A percentile compares a stretch with the other conserved stretches of the same genome.
Conservation (phyloP, 2,888 invertebrate species). For the Cryptus viduatorius region DNA sequence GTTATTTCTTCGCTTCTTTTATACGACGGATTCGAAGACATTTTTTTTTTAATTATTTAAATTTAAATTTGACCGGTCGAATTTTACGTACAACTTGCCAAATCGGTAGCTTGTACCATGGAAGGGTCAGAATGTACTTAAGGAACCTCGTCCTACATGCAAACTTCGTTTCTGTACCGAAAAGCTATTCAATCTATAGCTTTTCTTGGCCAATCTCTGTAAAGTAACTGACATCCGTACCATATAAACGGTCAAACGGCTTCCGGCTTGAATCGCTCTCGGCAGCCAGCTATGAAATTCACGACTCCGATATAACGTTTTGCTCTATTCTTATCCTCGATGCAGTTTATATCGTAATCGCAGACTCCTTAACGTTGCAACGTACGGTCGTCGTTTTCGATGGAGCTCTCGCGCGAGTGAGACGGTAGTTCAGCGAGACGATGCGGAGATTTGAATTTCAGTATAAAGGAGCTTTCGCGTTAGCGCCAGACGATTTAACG, state of each 20-base stretch:
- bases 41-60: too few species aligned
- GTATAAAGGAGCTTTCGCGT: conserved; percentile 30
- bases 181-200: background rate
- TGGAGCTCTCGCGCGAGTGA: conserved; percentile 43
- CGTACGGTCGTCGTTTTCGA: conserved; percentile 68
- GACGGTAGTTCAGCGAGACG: conserved; percentile 22
- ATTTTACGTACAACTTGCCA: too few species aligned
- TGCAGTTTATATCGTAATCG: conserved; percentile 77
- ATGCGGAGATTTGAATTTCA: conserved; percentile 40
- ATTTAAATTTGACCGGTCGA: too few species aligned
- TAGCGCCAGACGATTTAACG: conserved; percentile 61
- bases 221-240: background rate
- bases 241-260: background rate
- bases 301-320: conserved; percentile 56
- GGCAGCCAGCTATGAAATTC: conserved; percentile 62
- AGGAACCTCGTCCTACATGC: background rate
- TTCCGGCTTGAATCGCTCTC: conserved; percentile 31
- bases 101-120: too few species aligned
- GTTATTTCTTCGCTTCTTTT: too few species aligned
- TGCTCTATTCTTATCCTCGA: conserved; percentile 40
- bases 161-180: background rate
- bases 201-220: background rate
- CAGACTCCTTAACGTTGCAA: conserved; percentile 68
- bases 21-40: too few species aligned
- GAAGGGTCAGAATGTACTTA: too few species aligned